These are phyloP conservation scores for Drosophila malerkotliana DNA, from an alignment of 1,140 invertebrate genomes.

Conservation along the genomic window DNA sequence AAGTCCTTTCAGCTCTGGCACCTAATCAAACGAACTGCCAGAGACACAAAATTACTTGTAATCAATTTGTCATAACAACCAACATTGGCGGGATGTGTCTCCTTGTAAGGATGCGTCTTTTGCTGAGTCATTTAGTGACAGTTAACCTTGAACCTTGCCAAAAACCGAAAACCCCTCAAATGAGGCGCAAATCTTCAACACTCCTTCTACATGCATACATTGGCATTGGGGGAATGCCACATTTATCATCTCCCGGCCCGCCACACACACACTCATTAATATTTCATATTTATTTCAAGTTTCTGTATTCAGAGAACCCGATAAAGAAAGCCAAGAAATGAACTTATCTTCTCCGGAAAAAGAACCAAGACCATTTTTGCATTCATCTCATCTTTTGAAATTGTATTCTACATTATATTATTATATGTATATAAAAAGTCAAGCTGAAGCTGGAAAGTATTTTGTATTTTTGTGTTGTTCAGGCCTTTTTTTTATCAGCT, in stretches of 20 bases:
- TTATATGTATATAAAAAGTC: constrained; percentile 25
- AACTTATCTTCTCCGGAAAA: constrained; percentile 38
- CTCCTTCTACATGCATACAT: not conserved
- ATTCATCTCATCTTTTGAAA: constrained; percentile 31
- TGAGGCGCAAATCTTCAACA: constrained; percentile 44
- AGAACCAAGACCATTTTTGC: constrained; percentile 16
- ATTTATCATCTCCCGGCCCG: constrained; percentile 42
- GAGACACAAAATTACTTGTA: constrained; percentile 54
- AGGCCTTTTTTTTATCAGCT: constrained; percentile 46
- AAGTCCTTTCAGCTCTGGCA: constrained; percentile 8
- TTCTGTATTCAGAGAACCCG: constrained; percentile 20
- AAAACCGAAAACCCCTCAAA: constrained; percentile 18
- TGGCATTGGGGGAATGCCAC: not conserved
- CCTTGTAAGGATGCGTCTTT: constrained; percentile 17
- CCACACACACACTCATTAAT: constrained; percentile 38
- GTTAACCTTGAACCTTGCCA: constrained; percentile 47
- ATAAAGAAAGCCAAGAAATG: constrained; percentile 37
- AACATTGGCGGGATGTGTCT: constrained; percentile 12
- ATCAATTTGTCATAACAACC: constrained; percentile 63
- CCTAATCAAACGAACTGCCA: constrained; percentile 45
- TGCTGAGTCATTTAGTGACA: constrained; percentile 47
- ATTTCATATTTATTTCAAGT: constrained; percentile 55
- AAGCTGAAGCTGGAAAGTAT: constrained; percentile 22
- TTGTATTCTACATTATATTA: constrained; percentile 4
- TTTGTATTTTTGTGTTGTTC: constrained; percentile 32